Conservation (phyloP, 2,797 vertebrate genomes). For the Phataginus tricuspis region DNA sequence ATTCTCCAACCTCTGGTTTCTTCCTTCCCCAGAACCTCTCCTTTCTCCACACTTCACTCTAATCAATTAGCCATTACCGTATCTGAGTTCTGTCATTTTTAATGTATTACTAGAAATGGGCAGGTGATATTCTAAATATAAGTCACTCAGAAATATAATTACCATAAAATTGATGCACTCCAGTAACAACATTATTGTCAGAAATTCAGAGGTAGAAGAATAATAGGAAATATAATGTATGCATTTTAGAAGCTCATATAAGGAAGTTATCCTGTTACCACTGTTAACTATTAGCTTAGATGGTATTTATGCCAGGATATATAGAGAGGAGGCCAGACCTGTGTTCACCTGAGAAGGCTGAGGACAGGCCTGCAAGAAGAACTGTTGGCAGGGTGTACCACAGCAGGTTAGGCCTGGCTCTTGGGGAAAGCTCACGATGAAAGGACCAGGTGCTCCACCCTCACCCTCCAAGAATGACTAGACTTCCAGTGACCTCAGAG, state of each 20-base stretch:
- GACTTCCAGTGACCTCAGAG: neutral
- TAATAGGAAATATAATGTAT: neutral
- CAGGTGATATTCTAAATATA: neutral
- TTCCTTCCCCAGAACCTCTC: neutral
- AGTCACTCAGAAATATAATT: neutral
- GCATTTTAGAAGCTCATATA: neutral
- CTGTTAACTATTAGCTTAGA: neutral
- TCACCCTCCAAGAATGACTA: neutral
- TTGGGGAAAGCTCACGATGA: neutral
- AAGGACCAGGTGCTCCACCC: neutral
- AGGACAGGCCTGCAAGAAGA: neutral
- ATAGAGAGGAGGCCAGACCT: neutral
- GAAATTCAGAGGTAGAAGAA: conserved; percentile 6
- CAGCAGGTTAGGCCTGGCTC: neutral
- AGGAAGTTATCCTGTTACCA: neutral
- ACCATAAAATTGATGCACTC: neutral
- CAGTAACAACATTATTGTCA: neutral
- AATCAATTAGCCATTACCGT: neutral
- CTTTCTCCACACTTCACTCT: neutral
- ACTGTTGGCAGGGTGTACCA: neutral
- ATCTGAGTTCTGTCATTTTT: neutral
- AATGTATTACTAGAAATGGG: neutral
- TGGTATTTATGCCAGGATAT: neutral
- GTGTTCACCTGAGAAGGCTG: neutral
- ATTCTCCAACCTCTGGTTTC: neutral